Percentiles rank a stretch among this genome's conserved stretches.
Conservation (phyloP, 2,797 vertebrate genomes). For the Catostomus latipinnis region DNA sequence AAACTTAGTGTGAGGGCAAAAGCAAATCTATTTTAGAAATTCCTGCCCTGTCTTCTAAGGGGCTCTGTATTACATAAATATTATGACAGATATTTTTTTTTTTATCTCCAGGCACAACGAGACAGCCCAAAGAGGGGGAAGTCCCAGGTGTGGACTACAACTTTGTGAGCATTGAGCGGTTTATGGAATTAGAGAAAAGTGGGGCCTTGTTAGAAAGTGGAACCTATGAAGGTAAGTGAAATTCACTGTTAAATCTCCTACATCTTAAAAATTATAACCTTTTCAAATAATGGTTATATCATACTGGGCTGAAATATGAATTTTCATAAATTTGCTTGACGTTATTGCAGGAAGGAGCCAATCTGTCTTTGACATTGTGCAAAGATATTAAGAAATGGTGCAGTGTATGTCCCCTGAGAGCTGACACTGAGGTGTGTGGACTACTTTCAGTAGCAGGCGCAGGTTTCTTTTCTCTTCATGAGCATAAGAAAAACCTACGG, state of each 20-base stretch:
- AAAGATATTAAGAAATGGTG: conserved; percentile 34
- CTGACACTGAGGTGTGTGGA: conserved; percentile 42
- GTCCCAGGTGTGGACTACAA: conserved; percentile 99
- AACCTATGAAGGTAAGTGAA: conserved; percentile 96
- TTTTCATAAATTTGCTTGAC: neutral
- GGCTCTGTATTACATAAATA: neutral
- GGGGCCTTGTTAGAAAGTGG: conserved; percentile 98
- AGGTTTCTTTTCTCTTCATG: conserved; percentile 38
- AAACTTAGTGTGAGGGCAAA: too few species aligned
- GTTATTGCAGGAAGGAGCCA: neutral
- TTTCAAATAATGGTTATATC: conserved; percentile 4
- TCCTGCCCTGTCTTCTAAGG: too few species aligned
- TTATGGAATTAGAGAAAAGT: conserved; percentile 99
- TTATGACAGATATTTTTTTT: conserved; percentile 8
- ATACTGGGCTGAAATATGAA: neutral
- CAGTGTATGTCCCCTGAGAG: conserved; percentile 41
- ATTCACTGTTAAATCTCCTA: neutral
- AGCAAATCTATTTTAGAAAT: too few species aligned
- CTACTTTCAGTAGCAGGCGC: conserved; percentile 41
- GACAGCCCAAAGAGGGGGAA: conserved; percentile 98
- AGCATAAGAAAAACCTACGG: conserved; percentile 9
- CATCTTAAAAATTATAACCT: neutral
- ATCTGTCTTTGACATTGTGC: conserved; percentile 46
- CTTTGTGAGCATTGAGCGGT: conserved; percentile 98
- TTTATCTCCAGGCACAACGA: conserved; percentile 88